These are phyloP conservation scores for Rhagoletis zephyria DNA, from an alignment of 1,140 invertebrate species.

Conservation along the genomic window DNA sequence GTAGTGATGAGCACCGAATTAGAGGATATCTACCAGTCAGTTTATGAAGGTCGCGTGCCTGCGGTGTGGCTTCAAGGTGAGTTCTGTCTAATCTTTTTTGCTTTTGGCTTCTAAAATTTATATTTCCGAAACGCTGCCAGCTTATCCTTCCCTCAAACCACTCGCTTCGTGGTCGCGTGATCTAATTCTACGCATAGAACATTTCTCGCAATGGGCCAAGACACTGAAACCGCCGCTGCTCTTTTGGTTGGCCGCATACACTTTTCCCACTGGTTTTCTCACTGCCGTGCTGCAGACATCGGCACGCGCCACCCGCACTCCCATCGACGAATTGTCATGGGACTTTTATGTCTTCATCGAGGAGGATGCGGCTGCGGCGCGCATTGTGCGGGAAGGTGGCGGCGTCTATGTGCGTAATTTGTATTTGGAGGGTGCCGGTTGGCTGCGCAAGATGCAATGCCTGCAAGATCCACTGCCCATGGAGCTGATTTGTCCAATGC, in stretches of 20 bases:
- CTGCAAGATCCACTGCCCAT: slow-evolving; percentile 88
- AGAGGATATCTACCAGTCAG: slow-evolving; percentile 85
- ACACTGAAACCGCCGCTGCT: slow-evolving; percentile 82
- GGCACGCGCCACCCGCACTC: slow-evolving; percentile 83
- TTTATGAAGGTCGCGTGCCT: slow-evolving; percentile 86
- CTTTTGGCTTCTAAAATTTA: not conserved
- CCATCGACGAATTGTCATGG: slow-evolving; percentile 85
- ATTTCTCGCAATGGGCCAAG: slow-evolving; percentile 83
- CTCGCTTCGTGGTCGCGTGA: slow-evolving; percentile 88
- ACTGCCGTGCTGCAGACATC: slow-evolving; percentile 86
- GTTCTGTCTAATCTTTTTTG: not conserved
- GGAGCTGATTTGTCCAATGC: slow-evolving; percentile 87
- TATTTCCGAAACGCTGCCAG: slow-evolving; percentile 60
- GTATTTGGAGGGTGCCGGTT: slow-evolving; percentile 89
- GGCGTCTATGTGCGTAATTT: slow-evolving; percentile 78
- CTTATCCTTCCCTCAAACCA: slow-evolving; percentile 86
- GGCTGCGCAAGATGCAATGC: slow-evolving; percentile 83
- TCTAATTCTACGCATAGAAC: slow-evolving; percentile 81
- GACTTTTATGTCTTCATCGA: slow-evolving; percentile 79
- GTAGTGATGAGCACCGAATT: slow-evolving; percentile 88
- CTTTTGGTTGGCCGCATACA: slow-evolving; percentile 92
- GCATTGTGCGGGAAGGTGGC: slow-evolving; percentile 76
- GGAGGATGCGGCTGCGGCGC: slow-evolving; percentile 76
- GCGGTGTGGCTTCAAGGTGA: slow-evolving; percentile 82
- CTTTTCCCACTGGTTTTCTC: slow-evolving; percentile 91